Base-by-base conservation (phyloP, 2,888 invertebrate species). In the Caenorhabditis doughertyi region DNA sequence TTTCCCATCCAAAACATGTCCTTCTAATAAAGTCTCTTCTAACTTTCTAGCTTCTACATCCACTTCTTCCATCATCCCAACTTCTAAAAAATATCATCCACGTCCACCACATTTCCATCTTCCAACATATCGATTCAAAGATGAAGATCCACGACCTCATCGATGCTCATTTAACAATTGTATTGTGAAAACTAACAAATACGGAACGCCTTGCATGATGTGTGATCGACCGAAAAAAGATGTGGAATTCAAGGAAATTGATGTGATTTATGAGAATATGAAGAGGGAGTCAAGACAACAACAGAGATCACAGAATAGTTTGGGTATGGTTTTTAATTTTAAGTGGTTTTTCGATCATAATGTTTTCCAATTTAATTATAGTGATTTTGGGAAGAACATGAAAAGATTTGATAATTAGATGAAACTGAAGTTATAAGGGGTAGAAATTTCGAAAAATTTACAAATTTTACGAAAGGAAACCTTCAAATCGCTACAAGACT, bases 81-180 rank as follows among this genome's bases (percentile, higher is more conserved):
- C 21, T 32, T 18, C 39, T 7, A 64, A 64, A 64, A 42, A 35
- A 25, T 64, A 64, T 39, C 27, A 32, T 21, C 47, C 64, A 11
- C 65, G 29, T 3, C 56, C 72, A 2, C 65, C 65, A n/a, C 89
- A 89, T 60, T 89, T 88, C 72, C 89, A 89, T 55, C 83, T 89
- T 2, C 89, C 89, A 5, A 82, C 86, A 4, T 89, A 89, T 56
- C 70, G 81, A 32, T 88, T 88, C 60, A 79, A 79, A 23, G 82
- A 88, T 53, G 88, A 89, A 44, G 88, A 88, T 47, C 44, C 80
- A 0, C 81, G 88, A 9, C 86, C 88, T 13, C 60, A 81, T 42
- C 64, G 73, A 27, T 85, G 84, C 47, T 25, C 67, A 4, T 65
- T 65, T 39, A 27, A 47, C 27, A 58, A 49, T 25, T 58, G 65